Base-by-base conservation (phyloP, 2,888 invertebrate genomes). In the Drosophila recens region DNA sequence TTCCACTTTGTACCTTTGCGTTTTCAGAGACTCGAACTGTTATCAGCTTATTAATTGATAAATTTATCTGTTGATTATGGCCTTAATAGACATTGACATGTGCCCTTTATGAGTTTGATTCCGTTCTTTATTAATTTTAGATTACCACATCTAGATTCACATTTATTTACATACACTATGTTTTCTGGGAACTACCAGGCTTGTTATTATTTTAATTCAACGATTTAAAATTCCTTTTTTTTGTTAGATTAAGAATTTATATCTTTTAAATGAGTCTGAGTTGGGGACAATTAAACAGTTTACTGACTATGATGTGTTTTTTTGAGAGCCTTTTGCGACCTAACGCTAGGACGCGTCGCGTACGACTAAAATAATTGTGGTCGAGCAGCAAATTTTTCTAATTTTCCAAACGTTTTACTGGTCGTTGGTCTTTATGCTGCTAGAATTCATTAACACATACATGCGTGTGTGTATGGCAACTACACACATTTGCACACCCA, bases 331-430 rank as follows among this genome's bases (percentile, higher is more conserved):
- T 53, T 43, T 48, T 71, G 70, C 87, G 75, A 82, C 90, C 78
- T 76, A 78, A 66, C 90, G 87, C 76, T 75, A 81, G 87, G 90
- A 88, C 86, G 87, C 80, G 65, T 83, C 87, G 83, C 67, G 73
- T 68, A 56, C 77, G 81, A 87, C 87, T 87, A 79, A 87, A 79
- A 67, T 73, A 72, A 66, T 71, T 73, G 73, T 66, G 72, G 66
- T 64, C 66, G 72, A 68, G 62, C 75, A 75, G 59, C 66, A 48
- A 79, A 79, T 78, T 85, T 88, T 68, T 81, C 83, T 85, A 87
- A 89, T 89, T 87, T 87, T 53, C 87, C 80, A 71, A 72, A 76
- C 82, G 79, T 75, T 68, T 70, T 63, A 70, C 67, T 79, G 45
- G 56, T 34, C 56, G 23, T 45, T 72, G 64, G 73, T 46, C 67